Conservation (phyloP, 2,113 vertebrate genomes). For the Platanista minor region DNA sequence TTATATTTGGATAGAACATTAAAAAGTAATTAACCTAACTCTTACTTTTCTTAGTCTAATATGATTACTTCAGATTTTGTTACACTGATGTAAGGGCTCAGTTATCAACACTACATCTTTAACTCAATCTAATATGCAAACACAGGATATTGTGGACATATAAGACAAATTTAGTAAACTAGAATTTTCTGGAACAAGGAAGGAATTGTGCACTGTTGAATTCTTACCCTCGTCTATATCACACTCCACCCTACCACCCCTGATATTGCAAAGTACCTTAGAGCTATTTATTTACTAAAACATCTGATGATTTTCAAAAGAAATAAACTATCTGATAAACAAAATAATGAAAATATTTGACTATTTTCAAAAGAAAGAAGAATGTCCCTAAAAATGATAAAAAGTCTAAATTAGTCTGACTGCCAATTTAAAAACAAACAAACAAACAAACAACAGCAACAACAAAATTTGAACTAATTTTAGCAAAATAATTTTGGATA, state of each 20-base stretch:
- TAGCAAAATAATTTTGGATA: neutral
- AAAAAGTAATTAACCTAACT: neutral
- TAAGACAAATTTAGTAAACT: neutral
- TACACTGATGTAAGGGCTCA: neutral
- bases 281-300: neutral
- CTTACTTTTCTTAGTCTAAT: neutral
- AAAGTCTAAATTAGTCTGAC: neutral
- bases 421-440: neutral
- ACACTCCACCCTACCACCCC: fast-evolving
- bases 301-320: neutral
- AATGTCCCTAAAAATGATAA: neutral
- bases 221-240: neutral
- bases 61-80: neutral
- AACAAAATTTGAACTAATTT: neutral
- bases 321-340: neutral
- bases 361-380: neutral
- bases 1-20: neutral
- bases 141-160: neutral
- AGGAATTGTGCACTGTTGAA: neutral
- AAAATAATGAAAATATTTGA: neutral
- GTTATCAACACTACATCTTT: neutral
- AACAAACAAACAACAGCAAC: too few species aligned
- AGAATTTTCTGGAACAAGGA: neutral
- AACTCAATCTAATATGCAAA: neutral
- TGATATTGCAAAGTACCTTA: neutral